Percentiles rank a stretch among this genome's conserved stretches.
Evolutionary conservation across 2,797 vertebrate genomes (phyloP).

Genomic region (Cossypha niveicapilla): DNA sequence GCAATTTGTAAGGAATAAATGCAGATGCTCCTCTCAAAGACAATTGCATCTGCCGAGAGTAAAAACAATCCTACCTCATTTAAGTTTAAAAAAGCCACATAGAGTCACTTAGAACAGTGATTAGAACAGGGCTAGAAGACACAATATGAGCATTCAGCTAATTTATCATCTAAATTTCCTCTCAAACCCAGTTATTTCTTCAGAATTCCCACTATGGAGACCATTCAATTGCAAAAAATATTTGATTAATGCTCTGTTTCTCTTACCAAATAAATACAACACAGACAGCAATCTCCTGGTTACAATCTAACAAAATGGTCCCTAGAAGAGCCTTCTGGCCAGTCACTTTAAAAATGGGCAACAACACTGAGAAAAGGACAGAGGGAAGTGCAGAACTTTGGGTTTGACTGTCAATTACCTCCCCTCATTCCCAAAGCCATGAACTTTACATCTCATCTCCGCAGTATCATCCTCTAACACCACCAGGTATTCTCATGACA

Average conservation of each 20-base stretch:
- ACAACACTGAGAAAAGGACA: neutral
- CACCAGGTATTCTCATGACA: neutral
- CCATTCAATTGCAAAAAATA: neutral
- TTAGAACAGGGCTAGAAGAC: neutral
- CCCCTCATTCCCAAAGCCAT: neutral
- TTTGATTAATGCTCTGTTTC: neutral
- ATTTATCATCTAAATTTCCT: conserved; percentile 37
- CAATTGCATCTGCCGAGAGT: neutral
- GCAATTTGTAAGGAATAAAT: conserved; percentile 26
- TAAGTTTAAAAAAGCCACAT: neutral
- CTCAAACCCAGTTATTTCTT: neutral
- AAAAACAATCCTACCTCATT: conserved; percentile 17
- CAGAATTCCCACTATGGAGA: neutral
- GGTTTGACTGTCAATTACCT: neutral
- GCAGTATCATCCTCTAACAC: neutral
- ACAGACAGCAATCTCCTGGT: neutral
- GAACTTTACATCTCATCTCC: neutral
- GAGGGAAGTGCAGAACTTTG: neutral
- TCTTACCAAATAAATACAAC: neutral
- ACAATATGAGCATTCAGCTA: neutral
- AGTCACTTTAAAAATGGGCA: neutral
- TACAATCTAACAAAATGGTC: neutral
- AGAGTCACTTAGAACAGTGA: conserved; percentile 27
- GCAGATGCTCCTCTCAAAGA: conserved; percentile 15
- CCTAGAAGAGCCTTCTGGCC: neutral